These are phyloP conservation scores for Melospiza georgiana DNA, from an alignment of 2,113 vertebrate genomes.

Conservation along the genomic window DNA sequence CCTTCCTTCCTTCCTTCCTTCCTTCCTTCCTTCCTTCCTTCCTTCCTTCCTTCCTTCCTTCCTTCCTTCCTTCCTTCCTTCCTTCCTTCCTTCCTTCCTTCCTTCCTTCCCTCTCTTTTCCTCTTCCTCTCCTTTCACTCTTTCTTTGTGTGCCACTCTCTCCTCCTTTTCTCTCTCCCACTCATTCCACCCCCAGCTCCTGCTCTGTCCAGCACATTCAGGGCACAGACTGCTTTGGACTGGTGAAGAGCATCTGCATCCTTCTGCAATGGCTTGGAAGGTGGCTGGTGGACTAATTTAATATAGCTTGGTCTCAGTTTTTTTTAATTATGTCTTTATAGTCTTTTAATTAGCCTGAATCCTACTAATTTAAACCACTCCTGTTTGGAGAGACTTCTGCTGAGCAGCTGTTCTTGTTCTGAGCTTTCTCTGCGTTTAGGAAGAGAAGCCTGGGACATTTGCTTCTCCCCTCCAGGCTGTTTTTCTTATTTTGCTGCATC, in stretches of 20 bases:
- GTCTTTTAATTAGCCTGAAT: constrained; percentile 70
- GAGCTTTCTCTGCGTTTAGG: constrained; percentile 28
- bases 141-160: not conserved
- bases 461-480: constrained; percentile 47
- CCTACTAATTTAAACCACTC: constrained; percentile 68
- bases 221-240: not conserved
- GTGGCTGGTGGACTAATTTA: constrained; percentile 44
- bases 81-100: no score
- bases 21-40: not conserved
- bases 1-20: no score
- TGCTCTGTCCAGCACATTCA: not conserved
- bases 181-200: not conserved
- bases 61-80: not conserved
- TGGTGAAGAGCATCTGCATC: not conserved
- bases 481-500: constrained; percentile 60
- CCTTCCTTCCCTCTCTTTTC: no score
- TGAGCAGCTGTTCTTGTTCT: constrained; percentile 64
- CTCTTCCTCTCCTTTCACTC: not conserved
- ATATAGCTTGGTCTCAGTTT: constrained; percentile 44
- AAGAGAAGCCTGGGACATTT: constrained; percentile 16
- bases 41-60: no score
- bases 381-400: constrained; percentile 35
- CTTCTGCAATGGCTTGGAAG: not conserved
- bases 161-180: not conserved
- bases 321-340: constrained; percentile 69